Conservation (phyloP, 1,140 invertebrate genomes). For the Danaus melanippus region DNA sequence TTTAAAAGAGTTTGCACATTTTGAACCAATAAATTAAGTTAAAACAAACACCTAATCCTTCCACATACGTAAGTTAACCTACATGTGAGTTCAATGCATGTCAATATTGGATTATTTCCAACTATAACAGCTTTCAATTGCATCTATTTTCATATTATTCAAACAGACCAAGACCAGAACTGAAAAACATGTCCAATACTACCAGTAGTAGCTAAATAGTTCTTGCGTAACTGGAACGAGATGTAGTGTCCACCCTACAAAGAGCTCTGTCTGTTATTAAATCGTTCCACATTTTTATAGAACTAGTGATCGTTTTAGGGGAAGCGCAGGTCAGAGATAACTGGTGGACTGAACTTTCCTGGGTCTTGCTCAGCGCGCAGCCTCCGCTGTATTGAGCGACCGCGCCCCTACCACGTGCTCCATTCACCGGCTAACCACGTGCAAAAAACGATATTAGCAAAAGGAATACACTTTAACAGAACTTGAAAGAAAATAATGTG, state of each 20-base stretch:
- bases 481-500: no score
- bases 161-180: no score
- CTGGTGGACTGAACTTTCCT: slow-evolving; percentile 33
- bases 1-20: no score
- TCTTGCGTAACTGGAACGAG: slow-evolving; percentile 34
- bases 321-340: slow-evolving; percentile 28
- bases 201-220: slow-evolving; percentile 27
- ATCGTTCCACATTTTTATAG: slow-evolving; percentile 21
- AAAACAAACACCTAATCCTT: no score
- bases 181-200: slow-evolving; percentile 22
- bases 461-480: neutral
- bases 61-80: no score
- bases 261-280: slow-evolving; percentile 18
- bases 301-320: slow-evolving; percentile 21
- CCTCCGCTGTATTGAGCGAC: slow-evolving; percentile 60
- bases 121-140: no score
- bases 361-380: slow-evolving; percentile 53
- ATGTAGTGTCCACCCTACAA: slow-evolving; percentile 12
- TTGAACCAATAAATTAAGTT: no score
- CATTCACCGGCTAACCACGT: slow-evolving; percentile 56
- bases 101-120: no score
- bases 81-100: no score
- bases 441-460: slow-evolving; percentile 23
- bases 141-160: no score
- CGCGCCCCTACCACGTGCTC: slow-evolving; percentile 54